A percentile compares a stretch with the other conserved stretches of the same genome.
Conservation (phyloP, 2,888 invertebrate species). For the Priapulus caudatus region DNA sequence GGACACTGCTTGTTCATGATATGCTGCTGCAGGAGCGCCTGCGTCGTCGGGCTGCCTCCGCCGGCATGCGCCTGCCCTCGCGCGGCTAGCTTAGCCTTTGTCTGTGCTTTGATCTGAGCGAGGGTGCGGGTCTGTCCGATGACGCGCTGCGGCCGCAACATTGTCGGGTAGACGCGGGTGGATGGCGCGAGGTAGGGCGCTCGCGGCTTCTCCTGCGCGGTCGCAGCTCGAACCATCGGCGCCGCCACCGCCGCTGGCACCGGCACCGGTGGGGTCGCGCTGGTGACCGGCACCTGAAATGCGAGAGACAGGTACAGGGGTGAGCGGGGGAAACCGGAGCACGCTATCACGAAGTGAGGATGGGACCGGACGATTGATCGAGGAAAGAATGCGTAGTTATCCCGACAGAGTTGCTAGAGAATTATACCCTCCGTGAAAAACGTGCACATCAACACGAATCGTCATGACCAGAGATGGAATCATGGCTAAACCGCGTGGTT, state of each 20-base stretch:
- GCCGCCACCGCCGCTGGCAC: slow-evolving; percentile 6
- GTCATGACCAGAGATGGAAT: too few relatives aligned
- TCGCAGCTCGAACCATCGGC: neutral
- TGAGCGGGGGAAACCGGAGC: neutral
- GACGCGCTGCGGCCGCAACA: neutral
- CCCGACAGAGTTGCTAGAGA: too few relatives aligned
- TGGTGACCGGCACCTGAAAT: neutral
- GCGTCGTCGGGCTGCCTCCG: too few relatives aligned
- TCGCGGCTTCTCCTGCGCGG: neutral
- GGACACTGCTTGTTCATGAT: too few relatives aligned
- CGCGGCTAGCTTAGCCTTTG: slow-evolving; percentile 22
- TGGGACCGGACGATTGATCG: too few relatives aligned
- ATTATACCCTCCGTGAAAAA: too few relatives aligned
- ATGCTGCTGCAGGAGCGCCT: too few relatives aligned
- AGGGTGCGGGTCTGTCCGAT: slow-evolving; percentile 31
- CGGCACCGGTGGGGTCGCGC: neutral
- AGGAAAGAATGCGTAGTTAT: too few relatives aligned
- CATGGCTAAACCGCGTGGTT: too few relatives aligned
- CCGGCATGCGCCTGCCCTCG: too few relatives aligned
- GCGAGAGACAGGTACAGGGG: neutral
- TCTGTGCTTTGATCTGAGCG: slow-evolving; percentile 36
- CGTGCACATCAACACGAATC: too few relatives aligned
- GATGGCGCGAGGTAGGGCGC: neutral
- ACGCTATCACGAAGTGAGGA: too few relatives aligned
- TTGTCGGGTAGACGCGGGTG: neutral